Evolutionary conservation across 2,888 invertebrate species (phyloP), one percentile per base, ranked within the genome.

Genomic region (Bugulina stolonifera): DNA sequence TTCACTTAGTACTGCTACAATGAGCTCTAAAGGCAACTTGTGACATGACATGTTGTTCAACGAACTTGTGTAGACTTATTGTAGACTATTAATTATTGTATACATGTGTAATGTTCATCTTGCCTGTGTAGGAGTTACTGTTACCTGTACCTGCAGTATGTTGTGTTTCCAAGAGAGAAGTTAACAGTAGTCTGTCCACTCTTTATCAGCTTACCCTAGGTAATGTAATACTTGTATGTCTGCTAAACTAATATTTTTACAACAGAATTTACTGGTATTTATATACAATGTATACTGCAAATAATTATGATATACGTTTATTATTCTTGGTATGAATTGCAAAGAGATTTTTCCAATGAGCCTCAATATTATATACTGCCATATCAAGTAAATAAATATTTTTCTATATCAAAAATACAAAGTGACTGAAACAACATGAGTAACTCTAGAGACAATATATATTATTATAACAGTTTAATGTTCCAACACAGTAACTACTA

Each of bases 111-210:
- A n/a, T n/a, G n/a, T n/a, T n/a, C 18, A 43, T 43, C 43, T 43
- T 43, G 43, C 43, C 43, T 43, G 5, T 43, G 18, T 43, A 43
- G 10, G 5, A 43, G 10, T 43, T 10, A 43, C 43, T 43, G 10
- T 18, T 43, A 10, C 10, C 18, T 43, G 43, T 43, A 10, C 43
- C 43, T 10, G 5, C 43, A 10, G 43, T 18, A 25, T 34, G 64
- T 27, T 64, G 64, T 64, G 64, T 64, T 64, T 64, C 64, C 64
- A 64, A 64, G 64, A 64, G 64, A 64, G 10, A 32, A 32, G 1
- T 14, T 64, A 14, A n/a, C n/a, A n/a, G n/a, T n/a, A n/a, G n/a
- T n/a, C n/a, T n/a, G n/a, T n/a, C n/a, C n/a, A n/a, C n/a, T n/a
- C n/a, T n/a, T n/a, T n/a, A n/a, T n/a, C n/a, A n/a, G n/a, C n/a